Base-by-base conservation (phyloP, 2,797 vertebrate species). In the Microcaecilia unicolor region DNA sequence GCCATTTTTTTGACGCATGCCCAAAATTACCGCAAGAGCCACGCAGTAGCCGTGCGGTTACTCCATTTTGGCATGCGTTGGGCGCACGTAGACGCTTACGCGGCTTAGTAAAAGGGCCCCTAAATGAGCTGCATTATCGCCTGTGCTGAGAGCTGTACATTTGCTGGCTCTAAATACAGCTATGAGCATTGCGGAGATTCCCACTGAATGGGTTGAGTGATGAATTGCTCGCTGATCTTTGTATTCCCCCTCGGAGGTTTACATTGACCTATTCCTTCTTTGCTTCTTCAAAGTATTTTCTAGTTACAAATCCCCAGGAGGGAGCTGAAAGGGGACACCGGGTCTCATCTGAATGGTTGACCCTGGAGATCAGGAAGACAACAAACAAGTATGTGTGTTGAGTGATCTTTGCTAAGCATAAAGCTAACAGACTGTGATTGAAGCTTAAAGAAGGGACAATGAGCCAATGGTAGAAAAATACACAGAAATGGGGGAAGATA, bases 271-370 rank as follows among this genome's bases (percentile, higher is more conserved):
- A 51, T 55, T 49, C 47, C 56, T 72, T 55, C 59, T 53, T 27
- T 36, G 45, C 33, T 38, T 48, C 17, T 24, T 18, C 22, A 22
- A 46, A 34, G 26, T 39, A 13, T 37, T 51, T 61, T 10, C 18
- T 55, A 22, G 20, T 31, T 13, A n/a, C 11, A 45, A 40, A 41
- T 45, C 16, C 41, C 37, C 19, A 47, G 48, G 44, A 38, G 34
- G 30, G 61, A 51, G 39, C 18, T 41, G 46, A 70, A 56, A 61
- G 55, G 58, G 43, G 61, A 60, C 37, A 60, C 63, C 47, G 42
- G 22, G 40, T 41, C 21, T 37, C 26, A 34, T 58, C 41, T 43
- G 32, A 41, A 24, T 1, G 34, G 4, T 15, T 43, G 47, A 41
- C 44, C 42, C 12, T 34, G 35, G 40, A 28, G 28, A 41, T 47